Percentiles rank a stretch among this genome's conserved stretches.
Evolutionary conservation across 2,113 vertebrate genomes (phyloP).

Genomic region (Melanotaenia duboulayi): DNA sequence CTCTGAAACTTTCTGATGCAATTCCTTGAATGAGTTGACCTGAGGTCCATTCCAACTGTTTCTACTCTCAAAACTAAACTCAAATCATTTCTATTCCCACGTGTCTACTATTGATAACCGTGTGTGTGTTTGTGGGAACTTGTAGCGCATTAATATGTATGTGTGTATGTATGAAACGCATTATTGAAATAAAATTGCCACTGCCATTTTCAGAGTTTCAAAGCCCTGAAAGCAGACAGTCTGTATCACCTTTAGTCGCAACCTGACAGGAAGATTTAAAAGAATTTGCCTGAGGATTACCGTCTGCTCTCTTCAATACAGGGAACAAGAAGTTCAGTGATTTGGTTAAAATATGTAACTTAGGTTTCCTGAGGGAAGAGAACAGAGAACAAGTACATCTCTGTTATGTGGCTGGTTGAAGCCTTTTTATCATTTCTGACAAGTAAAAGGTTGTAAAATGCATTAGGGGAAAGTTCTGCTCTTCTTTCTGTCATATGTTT

Average conservation of each 20-base stretch:
- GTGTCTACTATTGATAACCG: too few species aligned
- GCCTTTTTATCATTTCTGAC: constrained; percentile 69
- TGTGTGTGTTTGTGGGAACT: too few species aligned
- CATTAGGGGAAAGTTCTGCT: constrained; percentile 57
- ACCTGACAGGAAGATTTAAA: constrained; percentile 17
- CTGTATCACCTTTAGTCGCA: constrained; percentile 47
- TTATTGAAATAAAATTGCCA: too few species aligned
- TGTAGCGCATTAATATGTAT: too few species aligned
- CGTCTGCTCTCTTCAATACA: constrained; percentile 26
- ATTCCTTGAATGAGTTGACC: too few species aligned
- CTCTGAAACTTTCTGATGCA: too few species aligned
- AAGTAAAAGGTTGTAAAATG: constrained; percentile 52
- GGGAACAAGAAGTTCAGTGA: constrained; percentile 45
- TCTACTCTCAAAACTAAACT: too few species aligned
- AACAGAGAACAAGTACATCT: constrained; percentile 60
- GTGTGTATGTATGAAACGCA: too few species aligned
- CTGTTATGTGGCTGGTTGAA: constrained; percentile 37
- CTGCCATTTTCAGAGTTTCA: constrained; percentile 12
- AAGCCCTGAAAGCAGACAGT: constrained; percentile 34
- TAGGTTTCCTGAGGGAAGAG: constrained; percentile 61
- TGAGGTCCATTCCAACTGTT: too few species aligned
- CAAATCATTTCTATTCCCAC: too few species aligned
- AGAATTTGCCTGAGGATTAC: constrained; percentile 53
- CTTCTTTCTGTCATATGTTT: constrained; percentile 56
- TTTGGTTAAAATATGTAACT: constrained; percentile 71